A percentile compares a stretch with the other conserved stretches of the same genome.
Evolutionary conservation across 53 echinoderm and acorn worm genomes (phyloP).

Genomic region (Stichopus horrens): DNA sequence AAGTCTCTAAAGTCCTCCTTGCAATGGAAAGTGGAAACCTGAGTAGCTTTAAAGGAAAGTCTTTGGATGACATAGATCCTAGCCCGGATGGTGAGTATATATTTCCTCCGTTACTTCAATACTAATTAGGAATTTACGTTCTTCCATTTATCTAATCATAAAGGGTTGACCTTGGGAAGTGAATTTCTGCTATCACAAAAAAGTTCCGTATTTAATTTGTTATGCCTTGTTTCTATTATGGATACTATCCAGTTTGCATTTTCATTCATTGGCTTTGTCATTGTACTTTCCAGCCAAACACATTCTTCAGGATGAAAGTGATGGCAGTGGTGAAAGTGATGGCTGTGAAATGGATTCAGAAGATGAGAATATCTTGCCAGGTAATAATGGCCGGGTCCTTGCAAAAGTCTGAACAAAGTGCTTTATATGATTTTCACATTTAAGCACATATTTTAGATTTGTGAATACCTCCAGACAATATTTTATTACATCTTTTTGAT

Average conservation of each 20-base stretch:
- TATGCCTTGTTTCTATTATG: too few relatives aligned
- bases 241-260: too few relatives aligned
- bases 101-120: neutral
- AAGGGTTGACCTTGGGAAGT: too few relatives aligned
- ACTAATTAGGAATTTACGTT: neutral
- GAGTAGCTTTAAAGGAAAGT: slow-evolving; percentile 4
- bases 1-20: slow-evolving; percentile 10
- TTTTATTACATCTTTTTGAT: too few relatives aligned
- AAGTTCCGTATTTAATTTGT: too few relatives aligned
- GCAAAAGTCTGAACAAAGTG: too few relatives aligned
- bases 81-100: slow-evolving; percentile 2
- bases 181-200: too few relatives aligned
- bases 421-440: too few relatives aligned
- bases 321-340: slow-evolving; percentile 12
- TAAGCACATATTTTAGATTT: too few relatives aligned
- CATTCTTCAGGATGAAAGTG: slow-evolving; percentile 11
- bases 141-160: too few relatives aligned
- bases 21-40: slow-evolving; percentile 15
- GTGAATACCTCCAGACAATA: too few relatives aligned
- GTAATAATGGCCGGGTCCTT: too few relatives aligned
- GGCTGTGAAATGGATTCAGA: slow-evolving; percentile 4
- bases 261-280: neutral
- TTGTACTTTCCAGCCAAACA: slow-evolving; percentile 8
- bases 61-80: slow-evolving; percentile 17
- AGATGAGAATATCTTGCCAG: neutral